Conservation (phyloP, 2,888 invertebrate species). For the Lysandra coridon region DNA sequence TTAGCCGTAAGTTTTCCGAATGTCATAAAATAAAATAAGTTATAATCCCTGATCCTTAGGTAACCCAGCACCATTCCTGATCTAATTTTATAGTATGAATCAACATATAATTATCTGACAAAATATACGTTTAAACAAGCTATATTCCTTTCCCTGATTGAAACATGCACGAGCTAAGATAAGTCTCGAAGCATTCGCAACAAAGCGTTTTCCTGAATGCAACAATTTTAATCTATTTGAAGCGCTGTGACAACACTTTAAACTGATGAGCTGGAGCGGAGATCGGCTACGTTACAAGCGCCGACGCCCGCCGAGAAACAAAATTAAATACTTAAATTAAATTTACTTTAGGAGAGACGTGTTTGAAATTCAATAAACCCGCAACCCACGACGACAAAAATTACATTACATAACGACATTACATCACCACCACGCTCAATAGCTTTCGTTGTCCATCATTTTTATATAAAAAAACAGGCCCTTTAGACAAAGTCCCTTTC, state of each 20-base stretch:
- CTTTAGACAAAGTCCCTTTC: no score
- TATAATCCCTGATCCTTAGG: not conserved
- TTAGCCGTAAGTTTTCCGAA: no score
- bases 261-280: not conserved
- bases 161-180: not conserved
- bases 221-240: conserved; percentile 6
- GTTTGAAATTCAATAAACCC: not conserved
- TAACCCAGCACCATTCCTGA: not conserved
- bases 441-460: not conserved
- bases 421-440: not conserved
- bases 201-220: not conserved
- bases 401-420: not conserved
- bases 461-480: no score
- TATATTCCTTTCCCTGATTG: not conserved
- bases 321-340: conserved; percentile 10
- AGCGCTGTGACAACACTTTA: conserved; percentile 18
- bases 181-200: not conserved
- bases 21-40: not conserved
- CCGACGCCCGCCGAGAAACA: conserved; percentile 1
- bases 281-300: not conserved
- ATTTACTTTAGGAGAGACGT: not conserved
- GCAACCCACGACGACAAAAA: not conserved
- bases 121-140: not conserved
- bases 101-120: not conserved
- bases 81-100: not conserved